Evolutionary conservation across 2,113 vertebrate genomes (phyloP).

Genomic region (Atlantisia rogersi): DNA sequence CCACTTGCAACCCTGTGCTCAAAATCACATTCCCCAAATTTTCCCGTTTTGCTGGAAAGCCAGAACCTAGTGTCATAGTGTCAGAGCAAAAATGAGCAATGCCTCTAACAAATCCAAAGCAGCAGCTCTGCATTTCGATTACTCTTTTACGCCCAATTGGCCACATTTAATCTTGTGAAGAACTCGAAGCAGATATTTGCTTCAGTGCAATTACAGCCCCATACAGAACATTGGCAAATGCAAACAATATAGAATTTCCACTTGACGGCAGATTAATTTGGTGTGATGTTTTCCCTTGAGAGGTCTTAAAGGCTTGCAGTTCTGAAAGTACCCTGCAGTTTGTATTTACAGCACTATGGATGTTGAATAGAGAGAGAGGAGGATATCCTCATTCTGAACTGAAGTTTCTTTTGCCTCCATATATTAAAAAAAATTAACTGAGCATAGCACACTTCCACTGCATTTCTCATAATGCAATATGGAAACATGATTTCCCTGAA

Average conservation of each 20-base stretch:
- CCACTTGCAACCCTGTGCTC: accelerated
- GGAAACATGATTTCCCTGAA: constrained; percentile 46
- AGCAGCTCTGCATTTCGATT: constrained; percentile 58
- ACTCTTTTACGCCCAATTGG: constrained; percentile 67
- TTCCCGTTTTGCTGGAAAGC: not conserved
- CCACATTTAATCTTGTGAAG: constrained; percentile 66
- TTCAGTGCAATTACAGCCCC: constrained; percentile 62
- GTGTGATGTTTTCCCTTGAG: constrained; percentile 69
- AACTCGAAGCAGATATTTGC: constrained; percentile 60
- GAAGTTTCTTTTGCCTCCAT: constrained; percentile 35
- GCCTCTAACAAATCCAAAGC: constrained; percentile 46
- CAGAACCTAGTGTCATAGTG: not conserved
- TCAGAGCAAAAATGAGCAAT: constrained; percentile 44
- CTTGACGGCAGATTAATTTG: constrained; percentile 72
- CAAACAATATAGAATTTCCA: constrained; percentile 74
- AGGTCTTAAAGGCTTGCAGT: constrained; percentile 56
- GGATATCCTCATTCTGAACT: not conserved
- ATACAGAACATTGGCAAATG: constrained; percentile 67
- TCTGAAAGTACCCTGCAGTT: constrained; percentile 54
- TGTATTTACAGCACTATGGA: constrained; percentile 54
- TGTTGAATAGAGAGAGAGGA: constrained; percentile 39
- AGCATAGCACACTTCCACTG: constrained; percentile 11
- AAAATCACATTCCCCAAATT: not conserved
- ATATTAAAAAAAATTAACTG: constrained; percentile 35
- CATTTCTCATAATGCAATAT: constrained; percentile 33